Conservation (phyloP, 2,888 invertebrate genomes). For the Trileptium ribeirensis region DNA sequence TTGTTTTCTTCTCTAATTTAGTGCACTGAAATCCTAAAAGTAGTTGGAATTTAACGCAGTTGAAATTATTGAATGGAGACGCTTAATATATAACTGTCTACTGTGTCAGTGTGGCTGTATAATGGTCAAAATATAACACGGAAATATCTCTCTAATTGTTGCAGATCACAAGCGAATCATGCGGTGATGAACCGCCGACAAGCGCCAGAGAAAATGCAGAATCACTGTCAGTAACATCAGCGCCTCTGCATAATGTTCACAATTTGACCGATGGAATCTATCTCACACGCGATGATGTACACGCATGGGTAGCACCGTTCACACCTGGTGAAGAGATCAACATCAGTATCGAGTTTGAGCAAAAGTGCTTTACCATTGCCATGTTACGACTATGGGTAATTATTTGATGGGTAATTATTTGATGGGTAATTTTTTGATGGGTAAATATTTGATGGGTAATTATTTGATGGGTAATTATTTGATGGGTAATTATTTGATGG, state of each 20-base stretch:
- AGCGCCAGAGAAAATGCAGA: neutral
- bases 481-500: too few relatives aligned
- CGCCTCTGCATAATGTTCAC: conserved; percentile 35
- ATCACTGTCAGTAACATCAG: too few relatives aligned
- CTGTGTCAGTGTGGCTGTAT: too few relatives aligned
- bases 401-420: conserved; percentile 23
- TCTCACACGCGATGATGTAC: conserved; percentile 68
- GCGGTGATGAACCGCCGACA: neutral
- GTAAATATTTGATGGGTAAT: too few relatives aligned
- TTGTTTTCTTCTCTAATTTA: too few relatives aligned
- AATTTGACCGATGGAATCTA: conserved; percentile 67
- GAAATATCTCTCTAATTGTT: too few relatives aligned
- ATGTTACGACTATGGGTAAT: conserved; percentile 66
- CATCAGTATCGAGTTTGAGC: conserved; percentile 60
- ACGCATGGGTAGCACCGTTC: conserved; percentile 68
- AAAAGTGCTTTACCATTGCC: conserved; percentile 59
- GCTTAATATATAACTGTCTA: too few relatives aligned
- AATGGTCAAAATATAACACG: too few relatives aligned
- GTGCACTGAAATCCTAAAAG: too few relatives aligned
- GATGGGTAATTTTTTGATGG: neutral
- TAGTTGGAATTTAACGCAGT: too few relatives aligned
- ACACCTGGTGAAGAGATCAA: conserved; percentile 59
- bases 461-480: too few relatives aligned
- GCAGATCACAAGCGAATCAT: neutral
- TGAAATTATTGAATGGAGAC: too few relatives aligned